Percentiles rank a stretch among this genome's conserved stretches.
These are phyloP conservation scores for Oxygymnocypris stewartii DNA, from an alignment of 2,113 vertebrate genomes.

Conservation along the genomic window DNA sequence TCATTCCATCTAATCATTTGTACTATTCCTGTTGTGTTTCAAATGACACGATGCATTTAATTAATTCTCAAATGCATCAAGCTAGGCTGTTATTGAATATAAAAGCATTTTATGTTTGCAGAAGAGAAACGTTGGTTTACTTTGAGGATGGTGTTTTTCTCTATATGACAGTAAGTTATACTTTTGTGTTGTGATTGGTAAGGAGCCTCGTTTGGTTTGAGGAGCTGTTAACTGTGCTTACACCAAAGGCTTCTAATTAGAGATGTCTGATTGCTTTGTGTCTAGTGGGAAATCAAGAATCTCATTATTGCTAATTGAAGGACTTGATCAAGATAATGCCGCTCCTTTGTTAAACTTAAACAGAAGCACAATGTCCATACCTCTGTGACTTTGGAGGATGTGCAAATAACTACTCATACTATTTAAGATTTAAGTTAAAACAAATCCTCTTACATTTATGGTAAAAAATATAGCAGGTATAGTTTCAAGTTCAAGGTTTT, in stretches of 20 bases:
- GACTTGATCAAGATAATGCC: slow-evolving; percentile 29
- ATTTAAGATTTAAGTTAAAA: neutral
- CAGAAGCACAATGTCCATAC: neutral
- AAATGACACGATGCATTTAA: neutral
- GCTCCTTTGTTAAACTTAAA: slow-evolving; percentile 22
- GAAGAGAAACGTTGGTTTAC: neutral
- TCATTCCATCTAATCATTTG: neutral
- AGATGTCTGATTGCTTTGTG: slow-evolving; percentile 30
- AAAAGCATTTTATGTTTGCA: neutral
- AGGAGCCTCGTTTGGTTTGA: neutral
- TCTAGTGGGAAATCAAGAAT: slow-evolving; percentile 30
- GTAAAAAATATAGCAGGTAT: neutral
- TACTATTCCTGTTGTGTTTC: neutral
- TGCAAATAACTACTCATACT: neutral
- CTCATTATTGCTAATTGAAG: slow-evolving; percentile 37
- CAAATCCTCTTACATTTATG: too few species aligned
- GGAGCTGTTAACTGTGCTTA: slow-evolving; percentile 10
- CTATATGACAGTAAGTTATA: neutral
- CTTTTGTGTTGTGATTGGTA: neutral
- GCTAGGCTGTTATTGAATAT: neutral
- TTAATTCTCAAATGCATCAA: neutral
- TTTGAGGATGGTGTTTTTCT: neutral
- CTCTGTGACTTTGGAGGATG: slow-evolving; percentile 2
- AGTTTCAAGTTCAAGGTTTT: neutral
- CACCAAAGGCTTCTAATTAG: slow-evolving; percentile 26